Conservation (phyloP, 2,797 vertebrate genomes). For the Phrynocephalus guinanensis region DNA sequence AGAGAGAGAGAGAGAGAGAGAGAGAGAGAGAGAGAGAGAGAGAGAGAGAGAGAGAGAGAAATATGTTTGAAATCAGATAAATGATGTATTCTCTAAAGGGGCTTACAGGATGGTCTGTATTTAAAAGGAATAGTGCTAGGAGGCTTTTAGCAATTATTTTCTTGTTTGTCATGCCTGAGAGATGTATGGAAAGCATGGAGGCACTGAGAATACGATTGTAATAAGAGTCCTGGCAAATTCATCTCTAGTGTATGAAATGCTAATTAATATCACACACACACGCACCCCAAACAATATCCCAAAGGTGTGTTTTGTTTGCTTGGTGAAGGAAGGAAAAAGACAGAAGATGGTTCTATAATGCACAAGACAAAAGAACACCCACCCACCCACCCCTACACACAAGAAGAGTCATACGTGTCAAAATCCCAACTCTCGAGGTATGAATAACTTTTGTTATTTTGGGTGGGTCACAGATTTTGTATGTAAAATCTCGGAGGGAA, state of each 20-base stretch:
- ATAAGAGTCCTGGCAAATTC: constrained; percentile 66
- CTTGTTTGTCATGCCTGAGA: constrained; percentile 73
- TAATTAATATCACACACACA: constrained; percentile 63
- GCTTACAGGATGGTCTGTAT: constrained; percentile 61
- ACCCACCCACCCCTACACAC: no score
- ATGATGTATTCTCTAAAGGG: constrained; percentile 64
- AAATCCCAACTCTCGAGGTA: neutral
- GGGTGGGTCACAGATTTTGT: neutral
- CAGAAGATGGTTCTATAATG: constrained; percentile 14
- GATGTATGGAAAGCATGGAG: constrained; percentile 67
- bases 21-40: neutral
- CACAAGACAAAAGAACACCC: constrained; percentile 8
- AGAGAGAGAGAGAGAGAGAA: constrained; percentile 26
- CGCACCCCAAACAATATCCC: constrained; percentile 40
- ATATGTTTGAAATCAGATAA: constrained; percentile 69
- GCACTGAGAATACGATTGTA: constrained; percentile 67
- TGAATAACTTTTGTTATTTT: no score
- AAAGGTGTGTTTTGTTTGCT: constrained; percentile 50
- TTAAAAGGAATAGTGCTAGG: constrained; percentile 56
- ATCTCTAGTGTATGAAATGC: constrained; percentile 63
- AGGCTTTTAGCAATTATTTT: constrained; percentile 66
- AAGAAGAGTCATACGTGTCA: neutral
- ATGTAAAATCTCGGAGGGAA: neutral
- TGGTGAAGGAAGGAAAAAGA: constrained; percentile 15
- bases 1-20: neutral